A percentile compares a stretch with the other conserved stretches of the same genome.
Evolutionary conservation across 2,888 invertebrate species (phyloP).

Genomic region (Liposcelis brunnea): DNA sequence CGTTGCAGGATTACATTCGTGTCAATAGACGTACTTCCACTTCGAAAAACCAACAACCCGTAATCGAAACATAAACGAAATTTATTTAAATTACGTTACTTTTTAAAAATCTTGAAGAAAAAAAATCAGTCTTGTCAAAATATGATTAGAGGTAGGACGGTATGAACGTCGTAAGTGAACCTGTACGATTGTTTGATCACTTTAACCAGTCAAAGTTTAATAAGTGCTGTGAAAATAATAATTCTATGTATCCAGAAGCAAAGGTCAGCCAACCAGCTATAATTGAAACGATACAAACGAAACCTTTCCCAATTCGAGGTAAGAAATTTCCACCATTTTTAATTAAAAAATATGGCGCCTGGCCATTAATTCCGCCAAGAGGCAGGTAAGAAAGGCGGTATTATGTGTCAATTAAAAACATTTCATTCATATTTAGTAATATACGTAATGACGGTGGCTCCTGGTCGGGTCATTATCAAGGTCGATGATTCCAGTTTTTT

Average conservation of each 20-base stretch:
- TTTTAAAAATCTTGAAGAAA: too few relatives aligned
- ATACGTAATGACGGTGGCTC: not conserved
- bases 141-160: slow-evolving; percentile 1
- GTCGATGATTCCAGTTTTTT: too few relatives aligned
- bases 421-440: too few relatives aligned
- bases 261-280: slow-evolving; percentile 39
- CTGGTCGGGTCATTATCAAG: too few relatives aligned
- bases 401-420: too few relatives aligned
- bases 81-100: too few relatives aligned
- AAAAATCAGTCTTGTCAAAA: slow-evolving; percentile 7
- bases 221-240: slow-evolving; percentile 7
- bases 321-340: slow-evolving; percentile 19
- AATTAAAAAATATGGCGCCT: not conserved
- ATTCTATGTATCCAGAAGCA: slow-evolving; percentile 9
- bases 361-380: too few relatives aligned
- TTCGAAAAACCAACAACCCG: not conserved
- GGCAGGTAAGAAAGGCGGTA: too few relatives aligned
- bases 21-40: too few relatives aligned
- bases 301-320: slow-evolving; percentile 78
- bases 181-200: not conserved
- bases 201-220: not conserved
- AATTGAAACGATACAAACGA: slow-evolving; percentile 71
- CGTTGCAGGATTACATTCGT: not conserved
- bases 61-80: not conserved
- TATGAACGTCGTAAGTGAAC: slow-evolving; percentile 6